Evolutionary conservation across 37 sponge, comb jelly and placozoan species (phyloP).

Genomic region (Hormiphora californensis): DNA sequence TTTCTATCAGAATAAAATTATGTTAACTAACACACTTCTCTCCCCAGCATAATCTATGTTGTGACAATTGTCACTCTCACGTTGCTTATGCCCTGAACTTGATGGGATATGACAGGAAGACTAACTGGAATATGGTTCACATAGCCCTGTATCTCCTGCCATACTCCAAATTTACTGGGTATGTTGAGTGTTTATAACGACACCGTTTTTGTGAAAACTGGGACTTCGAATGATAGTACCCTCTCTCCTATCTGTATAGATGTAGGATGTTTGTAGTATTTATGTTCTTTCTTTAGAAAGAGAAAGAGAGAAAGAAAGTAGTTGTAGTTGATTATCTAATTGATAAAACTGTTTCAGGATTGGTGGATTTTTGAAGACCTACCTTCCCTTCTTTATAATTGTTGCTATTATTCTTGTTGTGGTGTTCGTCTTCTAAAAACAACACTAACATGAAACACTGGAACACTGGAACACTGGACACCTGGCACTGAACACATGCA

Average conservation of each 20-base stretch:
- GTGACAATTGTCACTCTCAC: conserved; percentile 99
- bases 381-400: conserved; percentile 31
- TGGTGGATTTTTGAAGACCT: conserved; percentile 53
- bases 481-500: too few relatives aligned
- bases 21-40: background rate
- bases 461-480: too few relatives aligned
- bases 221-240: too few relatives aligned
- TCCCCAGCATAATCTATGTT: conserved; percentile 85
- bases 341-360: conserved; percentile 51
- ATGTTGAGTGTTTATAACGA: conserved; percentile 47
- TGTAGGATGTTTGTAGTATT: too few relatives aligned
- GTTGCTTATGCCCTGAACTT: conserved; percentile 90
- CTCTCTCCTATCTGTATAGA: too few relatives aligned
- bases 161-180: conserved; percentile 77
- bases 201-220: too few relatives aligned
- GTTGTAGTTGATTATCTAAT: too few relatives aligned
- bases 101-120: conserved; percentile 80
- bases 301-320: too few relatives aligned
- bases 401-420: conserved; percentile 16
- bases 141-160: conserved; percentile 71
- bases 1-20: too few relatives aligned
- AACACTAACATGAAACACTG: background rate
- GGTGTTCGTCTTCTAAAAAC: conserved; percentile 22
- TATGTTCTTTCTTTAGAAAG: background rate
- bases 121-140: conserved; percentile 94